Conservation (phyloP, 2,888 invertebrate genomes). For the Hirtodrosophila histrioides region DNA sequence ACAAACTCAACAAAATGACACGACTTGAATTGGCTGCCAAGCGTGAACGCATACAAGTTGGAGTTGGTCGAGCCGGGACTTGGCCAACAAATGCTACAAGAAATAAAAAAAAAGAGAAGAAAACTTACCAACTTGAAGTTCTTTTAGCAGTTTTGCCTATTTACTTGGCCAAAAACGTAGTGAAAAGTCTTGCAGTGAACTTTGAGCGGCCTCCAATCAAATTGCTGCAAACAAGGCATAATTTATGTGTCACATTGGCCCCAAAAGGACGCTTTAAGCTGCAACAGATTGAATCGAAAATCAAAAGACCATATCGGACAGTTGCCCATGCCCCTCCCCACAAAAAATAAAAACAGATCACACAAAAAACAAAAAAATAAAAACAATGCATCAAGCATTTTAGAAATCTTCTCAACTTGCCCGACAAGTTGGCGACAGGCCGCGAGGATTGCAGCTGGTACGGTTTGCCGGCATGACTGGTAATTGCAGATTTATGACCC, state of each 20-base stretch:
- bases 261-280: conserved; percentile 46
- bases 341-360: neutral
- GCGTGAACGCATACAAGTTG: conserved; percentile 77
- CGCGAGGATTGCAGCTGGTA: neutral
- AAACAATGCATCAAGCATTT: conserved; percentile 54
- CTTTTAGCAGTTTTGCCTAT: conserved; percentile 30
- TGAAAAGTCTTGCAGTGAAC: conserved; percentile 29
- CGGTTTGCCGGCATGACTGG: conserved; percentile 51
- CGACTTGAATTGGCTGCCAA: conserved; percentile 78
- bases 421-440: conserved; percentile 37
- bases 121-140: conserved; percentile 45
- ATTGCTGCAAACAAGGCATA: conserved; percentile 65
- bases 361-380: neutral
- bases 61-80: conserved; percentile 59
- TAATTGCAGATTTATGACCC: conserved; percentile 71
- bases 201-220: conserved; percentile 61
- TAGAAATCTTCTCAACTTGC: conserved; percentile 21
- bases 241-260: conserved; percentile 60
- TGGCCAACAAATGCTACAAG: conserved; percentile 43
- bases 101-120: neutral
- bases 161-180: conserved; percentile 35
- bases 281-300: conserved; percentile 47
- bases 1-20: conserved; percentile 77
- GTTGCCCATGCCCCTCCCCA: neutral
- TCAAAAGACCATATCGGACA: conserved; percentile 9